Percentiles rank a stretch among this genome's conserved stretches.
phyloP scores from a whole-genome alignment of 2,113 vertebrate genomes.

The Macaca fascicularis region T2T-MFA8v1.1 NC_088393.1:64562001-64562500 shows the following conservation, averaged over 20 bases:
- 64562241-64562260: neutral
- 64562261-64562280: neutral
- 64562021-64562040: neutral
- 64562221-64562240: neutral
- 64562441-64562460: no score
- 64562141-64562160: neutral
- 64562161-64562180: slow-evolving; percentile 3
- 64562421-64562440: neutral
- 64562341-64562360: neutral
- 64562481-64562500: neutral
- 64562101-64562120: neutral
- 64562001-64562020: neutral
- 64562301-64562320: neutral
- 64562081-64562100: slow-evolving; percentile 22
- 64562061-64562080: neutral
- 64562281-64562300: no score
- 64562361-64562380: neutral
- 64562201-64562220: neutral
- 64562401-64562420: neutral
- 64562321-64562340: neutral
- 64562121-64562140: slow-evolving; percentile 56
- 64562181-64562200: neutral
- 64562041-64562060: neutral
- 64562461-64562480: no score
- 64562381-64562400: neutral